Base-by-base conservation (phyloP, 1,140 invertebrate genomes). In the Plutomurus gul region DNA sequence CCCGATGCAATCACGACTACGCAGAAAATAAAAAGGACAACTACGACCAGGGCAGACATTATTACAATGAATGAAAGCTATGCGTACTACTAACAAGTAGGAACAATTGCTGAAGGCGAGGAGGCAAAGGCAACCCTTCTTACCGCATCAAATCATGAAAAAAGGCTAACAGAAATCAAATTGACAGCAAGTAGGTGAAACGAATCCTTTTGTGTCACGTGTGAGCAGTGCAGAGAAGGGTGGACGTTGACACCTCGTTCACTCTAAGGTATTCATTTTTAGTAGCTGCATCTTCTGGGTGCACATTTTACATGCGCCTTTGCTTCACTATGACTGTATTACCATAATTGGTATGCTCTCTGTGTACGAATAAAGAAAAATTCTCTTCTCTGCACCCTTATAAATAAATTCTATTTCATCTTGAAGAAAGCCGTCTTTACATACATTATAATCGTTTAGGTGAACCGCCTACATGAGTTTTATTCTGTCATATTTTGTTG, bases 111-210 rank as follows among this genome's bases (percentile, higher is more conserved):
- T 6, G n/a, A 47, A 18, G 20, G 43, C n/a, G 1, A 6, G 20
- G 43, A 47, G 43, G 43, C n/a, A 47, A 47, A 47, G n/a, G 3
- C 13, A 33, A n/a, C 20, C 47, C 20, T 22, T 22, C 47, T 51
- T 25, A 51, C 5, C 56, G 27, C 30, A 33, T 65, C 30, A 30
- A 60, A 60, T 60, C 27, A 33, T 18, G 27, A 65, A 65, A 60
- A 60, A 65, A n/a, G 56, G 56, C 27, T 65, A 27, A 65, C 56
- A 65, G 56, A 65, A 65, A 65, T 65, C 56, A 65, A 65, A 65
- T 65, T 33, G 56, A 65, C 56, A 65, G 27, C 11, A 33, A 65
- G 56, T 65, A 65, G 56, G 56, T 65, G 56, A 65, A 33, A 30
- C 56, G 56, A 56, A 56, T 56, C 49, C 4, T 27, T 22, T 27